phyloP scores from a whole-genome alignment of 2,888 invertebrate species.

The Callyntrura guangdongensis region DNA sequence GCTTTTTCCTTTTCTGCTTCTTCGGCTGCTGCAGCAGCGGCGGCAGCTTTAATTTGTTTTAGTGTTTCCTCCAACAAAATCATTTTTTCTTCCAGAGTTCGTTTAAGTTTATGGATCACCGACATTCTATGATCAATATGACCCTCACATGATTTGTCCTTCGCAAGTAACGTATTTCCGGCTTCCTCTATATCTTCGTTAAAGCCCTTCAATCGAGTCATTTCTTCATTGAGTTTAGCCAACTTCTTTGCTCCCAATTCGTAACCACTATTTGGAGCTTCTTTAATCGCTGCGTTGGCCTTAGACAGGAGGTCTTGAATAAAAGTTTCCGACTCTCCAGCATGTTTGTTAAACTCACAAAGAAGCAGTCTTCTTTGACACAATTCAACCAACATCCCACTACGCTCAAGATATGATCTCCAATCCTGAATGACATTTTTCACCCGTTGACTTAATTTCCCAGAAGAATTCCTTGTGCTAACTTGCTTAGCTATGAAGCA shows the following conservation, averaged over 20 bases:
- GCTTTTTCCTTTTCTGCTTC: conserved; percentile 88
- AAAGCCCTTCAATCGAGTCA: conserved; percentile 43
- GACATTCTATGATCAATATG: conserved; percentile 47
- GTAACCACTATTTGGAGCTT: neutral
- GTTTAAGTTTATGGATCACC: conserved; percentile 18
- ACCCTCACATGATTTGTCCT: conserved; percentile 59
- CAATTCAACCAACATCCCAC: conserved; percentile 65
- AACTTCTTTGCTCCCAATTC: conserved; percentile 2
- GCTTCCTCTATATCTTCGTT: conserved; percentile 66
- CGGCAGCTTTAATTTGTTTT: conserved; percentile 31
- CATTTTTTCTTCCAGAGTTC: conserved; percentile 63
- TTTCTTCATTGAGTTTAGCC: conserved; percentile 33
- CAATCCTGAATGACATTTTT: conserved; percentile 78
- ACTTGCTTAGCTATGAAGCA: conserved; percentile 82
- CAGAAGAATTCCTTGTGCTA: conserved; percentile 72
- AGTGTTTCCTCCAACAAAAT: conserved; percentile 18
- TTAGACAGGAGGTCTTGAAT: conserved; percentile 15
- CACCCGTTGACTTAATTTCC: conserved; percentile 80
- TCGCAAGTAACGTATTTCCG: conserved; percentile 43
- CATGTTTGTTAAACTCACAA: conserved; percentile 49
- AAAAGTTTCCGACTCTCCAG: neutral
- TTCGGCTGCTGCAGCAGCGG: conserved; percentile 85
- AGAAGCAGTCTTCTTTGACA: conserved; percentile 62
- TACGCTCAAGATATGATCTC: conserved; percentile 56
- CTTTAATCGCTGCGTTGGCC: conserved; percentile 4